phyloP scores from a whole-genome alignment of 2,797 vertebrate genomes.

The Oreochromis mossambicus region DNA sequence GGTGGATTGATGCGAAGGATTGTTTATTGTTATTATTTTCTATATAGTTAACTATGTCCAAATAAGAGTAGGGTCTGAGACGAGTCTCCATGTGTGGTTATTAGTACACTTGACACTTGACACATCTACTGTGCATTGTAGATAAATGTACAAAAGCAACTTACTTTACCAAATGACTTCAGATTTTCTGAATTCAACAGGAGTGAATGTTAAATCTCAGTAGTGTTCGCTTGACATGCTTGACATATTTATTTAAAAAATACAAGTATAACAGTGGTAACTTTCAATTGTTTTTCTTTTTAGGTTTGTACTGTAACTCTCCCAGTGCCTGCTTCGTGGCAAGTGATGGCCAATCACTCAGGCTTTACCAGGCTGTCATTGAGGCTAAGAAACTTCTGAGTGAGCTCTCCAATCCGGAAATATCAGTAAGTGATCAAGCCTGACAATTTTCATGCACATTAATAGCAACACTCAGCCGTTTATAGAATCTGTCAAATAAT shows the following conservation, averaged over 20 bases:
- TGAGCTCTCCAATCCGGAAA: constrained; percentile 94
- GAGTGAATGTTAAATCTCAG: background rate
- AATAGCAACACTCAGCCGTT: background rate
- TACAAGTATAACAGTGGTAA: background rate
- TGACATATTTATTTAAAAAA: background rate
- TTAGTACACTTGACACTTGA: background rate
- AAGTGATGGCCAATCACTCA: constrained; percentile 92
- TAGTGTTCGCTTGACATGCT: accelerated
- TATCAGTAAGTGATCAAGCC: constrained; percentile 85
- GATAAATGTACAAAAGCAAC: background rate
- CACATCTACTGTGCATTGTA: background rate
- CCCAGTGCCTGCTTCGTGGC: constrained; percentile 98
- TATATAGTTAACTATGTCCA: background rate
- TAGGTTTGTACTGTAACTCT: constrained; percentile 95
- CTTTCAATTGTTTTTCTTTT: background rate
- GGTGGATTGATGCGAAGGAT: background rate
- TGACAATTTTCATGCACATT: background rate
- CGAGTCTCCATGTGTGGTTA: background rate
- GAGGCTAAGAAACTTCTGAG: constrained; percentile 95
- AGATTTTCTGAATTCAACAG: background rate
- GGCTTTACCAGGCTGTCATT: constrained; percentile 96
- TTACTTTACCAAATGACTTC: background rate
- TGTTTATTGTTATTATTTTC: background rate
- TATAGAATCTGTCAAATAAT: background rate
- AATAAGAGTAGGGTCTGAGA: background rate